Evolutionary conservation across 2,797 vertebrate species (phyloP).

Genomic region (Spheniscus humboldti): DNA sequence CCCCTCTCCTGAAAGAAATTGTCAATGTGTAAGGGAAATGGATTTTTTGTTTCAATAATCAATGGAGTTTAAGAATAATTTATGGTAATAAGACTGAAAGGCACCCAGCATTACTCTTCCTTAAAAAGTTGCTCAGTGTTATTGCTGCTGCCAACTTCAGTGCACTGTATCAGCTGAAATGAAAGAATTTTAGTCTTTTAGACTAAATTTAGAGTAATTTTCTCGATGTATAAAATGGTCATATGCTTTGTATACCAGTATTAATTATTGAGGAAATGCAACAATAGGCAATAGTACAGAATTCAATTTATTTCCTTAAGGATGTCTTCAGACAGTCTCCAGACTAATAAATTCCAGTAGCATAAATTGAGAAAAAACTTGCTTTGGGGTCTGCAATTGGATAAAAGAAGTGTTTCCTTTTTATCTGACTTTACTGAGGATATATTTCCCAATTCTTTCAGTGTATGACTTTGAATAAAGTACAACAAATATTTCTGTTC

Average conservation of each 20-base stretch:
- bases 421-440: background rate
- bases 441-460: background rate
- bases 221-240: background rate
- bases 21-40: slow-evolving; percentile 44
- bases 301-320: background rate
- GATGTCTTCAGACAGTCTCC: background rate
- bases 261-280: background rate
- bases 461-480: background rate
- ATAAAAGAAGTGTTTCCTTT: background rate
- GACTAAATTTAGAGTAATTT: background rate
- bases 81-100: slow-evolving; percentile 35
- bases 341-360: background rate
- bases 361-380: background rate
- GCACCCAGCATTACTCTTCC: slow-evolving; percentile 46
- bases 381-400: background rate
- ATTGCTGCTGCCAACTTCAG: background rate
- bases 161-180: background rate
- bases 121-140: slow-evolving; percentile 60
- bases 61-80: slow-evolving; percentile 52
- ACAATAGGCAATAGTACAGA: background rate
- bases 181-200: background rate
- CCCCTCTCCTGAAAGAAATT: background rate
- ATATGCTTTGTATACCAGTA: background rate
- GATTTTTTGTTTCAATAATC: slow-evolving; percentile 70
- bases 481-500: background rate